Percentiles rank a stretch among this genome's conserved stretches.
Evolutionary conservation across 2,797 vertebrate species (phyloP).

Genomic region (Coluber constrictor): DNA sequence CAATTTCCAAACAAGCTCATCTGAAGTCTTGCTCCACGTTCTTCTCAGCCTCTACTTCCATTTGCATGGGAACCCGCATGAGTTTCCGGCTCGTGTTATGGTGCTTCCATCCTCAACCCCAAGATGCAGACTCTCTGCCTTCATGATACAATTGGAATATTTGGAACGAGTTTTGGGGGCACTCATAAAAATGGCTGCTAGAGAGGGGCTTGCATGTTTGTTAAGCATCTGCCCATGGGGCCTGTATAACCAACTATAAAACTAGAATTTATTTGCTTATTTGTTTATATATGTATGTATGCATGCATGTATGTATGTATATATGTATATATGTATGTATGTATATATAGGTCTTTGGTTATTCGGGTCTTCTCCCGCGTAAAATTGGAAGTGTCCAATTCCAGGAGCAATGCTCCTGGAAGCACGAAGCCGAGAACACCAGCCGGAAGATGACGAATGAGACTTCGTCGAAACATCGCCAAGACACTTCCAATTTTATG

Average conservation of each 20-base stretch:
- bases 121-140: not conserved
- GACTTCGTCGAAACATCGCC: no score
- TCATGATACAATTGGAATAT: not conserved
- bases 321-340: no score
- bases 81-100: not conserved
- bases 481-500: no score
- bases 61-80: not conserved
- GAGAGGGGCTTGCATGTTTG: not conserved
- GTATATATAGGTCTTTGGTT: no score
- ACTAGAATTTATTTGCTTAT: not conserved
- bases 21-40: not conserved
- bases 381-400: no score
- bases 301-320: no score
- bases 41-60: not conserved
- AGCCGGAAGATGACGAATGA: no score
- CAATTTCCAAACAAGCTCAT: not conserved
- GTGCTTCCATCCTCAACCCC: not conserved
- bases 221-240: not conserved
- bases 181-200: not conserved
- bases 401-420: no score
- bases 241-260: not conserved
- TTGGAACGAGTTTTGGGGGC: not conserved
- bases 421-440: no score
- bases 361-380: no score
- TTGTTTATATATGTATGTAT: no score